Percentiles rank a stretch among this genome's conserved stretches.
phyloP scores from a whole-genome alignment of 2,797 vertebrate species.

The Crocodylus rhombifer region DNA sequence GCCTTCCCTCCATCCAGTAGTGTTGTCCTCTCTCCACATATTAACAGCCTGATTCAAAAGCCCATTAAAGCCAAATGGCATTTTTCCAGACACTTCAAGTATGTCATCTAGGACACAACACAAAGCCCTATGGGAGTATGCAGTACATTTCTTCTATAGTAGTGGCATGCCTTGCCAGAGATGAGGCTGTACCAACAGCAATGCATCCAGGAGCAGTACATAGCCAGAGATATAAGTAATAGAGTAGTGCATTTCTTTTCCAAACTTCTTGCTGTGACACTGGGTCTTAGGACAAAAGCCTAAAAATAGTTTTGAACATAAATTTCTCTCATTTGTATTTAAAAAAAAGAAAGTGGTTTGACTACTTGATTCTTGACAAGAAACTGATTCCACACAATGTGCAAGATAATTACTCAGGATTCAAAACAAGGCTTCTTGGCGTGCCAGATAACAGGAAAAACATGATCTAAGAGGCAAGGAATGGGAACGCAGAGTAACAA shows the following conservation, averaged over 20 bases:
- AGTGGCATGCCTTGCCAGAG: background rate
- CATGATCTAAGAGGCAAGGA: constrained; percentile 9
- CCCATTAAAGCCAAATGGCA: background rate
- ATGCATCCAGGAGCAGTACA: background rate
- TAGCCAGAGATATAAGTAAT: background rate
- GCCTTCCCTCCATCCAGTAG: background rate
- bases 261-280: background rate
- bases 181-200: background rate
- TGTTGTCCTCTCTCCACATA: background rate
- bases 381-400: background rate
- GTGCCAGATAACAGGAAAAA: background rate
- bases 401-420: background rate
- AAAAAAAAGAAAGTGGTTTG: background rate
- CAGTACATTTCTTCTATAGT: background rate
- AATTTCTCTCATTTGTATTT: background rate
- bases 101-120: background rate
- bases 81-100: background rate
- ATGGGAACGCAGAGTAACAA: background rate
- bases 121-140: background rate
- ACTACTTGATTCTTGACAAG: background rate
- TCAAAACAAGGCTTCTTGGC: constrained; percentile 22
- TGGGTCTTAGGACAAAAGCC: background rate
- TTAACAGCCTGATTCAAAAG: background rate
- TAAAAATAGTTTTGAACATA: background rate
- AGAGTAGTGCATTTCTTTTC: background rate